These are phyloP conservation scores for Rosalia funebris DNA, from an alignment of 2,888 invertebrate genomes.

Conservation along the genomic window DNA sequence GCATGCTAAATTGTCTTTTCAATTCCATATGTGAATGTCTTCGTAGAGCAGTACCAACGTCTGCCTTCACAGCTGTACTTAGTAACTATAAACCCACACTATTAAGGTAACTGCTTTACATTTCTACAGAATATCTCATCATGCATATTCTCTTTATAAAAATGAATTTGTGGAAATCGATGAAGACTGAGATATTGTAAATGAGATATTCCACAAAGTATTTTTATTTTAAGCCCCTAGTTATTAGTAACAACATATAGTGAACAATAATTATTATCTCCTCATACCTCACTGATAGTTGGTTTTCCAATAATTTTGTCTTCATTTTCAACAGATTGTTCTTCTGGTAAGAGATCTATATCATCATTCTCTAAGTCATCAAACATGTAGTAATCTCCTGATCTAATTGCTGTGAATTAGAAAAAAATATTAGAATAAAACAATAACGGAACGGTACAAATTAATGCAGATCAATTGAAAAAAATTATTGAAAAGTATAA, in stretches of 20 bases:
- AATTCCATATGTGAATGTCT: conserved; percentile 48
- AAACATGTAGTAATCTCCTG: conserved; percentile 99
- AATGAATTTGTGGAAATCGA: background rate
- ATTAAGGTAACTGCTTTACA: background rate
- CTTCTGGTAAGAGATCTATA: conserved; percentile 67
- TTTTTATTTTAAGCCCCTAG: too few relatives aligned
- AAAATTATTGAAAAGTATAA: too few relatives aligned
- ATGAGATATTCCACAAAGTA: too few relatives aligned
- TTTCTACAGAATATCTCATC: too few relatives aligned
- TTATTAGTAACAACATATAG: conserved; percentile 4
- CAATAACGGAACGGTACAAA: too few relatives aligned
- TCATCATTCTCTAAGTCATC: conserved; percentile 90
- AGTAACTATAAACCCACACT: conserved; percentile 71
- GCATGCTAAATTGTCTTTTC: conserved; percentile 58
- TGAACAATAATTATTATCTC: background rate
- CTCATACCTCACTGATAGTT: conserved; percentile 56
- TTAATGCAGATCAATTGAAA: too few relatives aligned
- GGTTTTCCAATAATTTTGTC: conserved; percentile 41
- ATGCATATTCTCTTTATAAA: background rate
- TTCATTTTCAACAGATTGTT: conserved; percentile 46
- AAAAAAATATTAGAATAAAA: too few relatives aligned
- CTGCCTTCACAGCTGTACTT: conserved; percentile 81
- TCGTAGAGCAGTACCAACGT: conserved; percentile 69
- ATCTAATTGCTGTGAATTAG: conserved; percentile 84
- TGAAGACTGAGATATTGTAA: too few relatives aligned